Evolutionary conservation across 2,888 invertebrate genomes (phyloP), one percentile per base, ranked within the genome.

Genomic region (Poecilus cupreus): DNA sequence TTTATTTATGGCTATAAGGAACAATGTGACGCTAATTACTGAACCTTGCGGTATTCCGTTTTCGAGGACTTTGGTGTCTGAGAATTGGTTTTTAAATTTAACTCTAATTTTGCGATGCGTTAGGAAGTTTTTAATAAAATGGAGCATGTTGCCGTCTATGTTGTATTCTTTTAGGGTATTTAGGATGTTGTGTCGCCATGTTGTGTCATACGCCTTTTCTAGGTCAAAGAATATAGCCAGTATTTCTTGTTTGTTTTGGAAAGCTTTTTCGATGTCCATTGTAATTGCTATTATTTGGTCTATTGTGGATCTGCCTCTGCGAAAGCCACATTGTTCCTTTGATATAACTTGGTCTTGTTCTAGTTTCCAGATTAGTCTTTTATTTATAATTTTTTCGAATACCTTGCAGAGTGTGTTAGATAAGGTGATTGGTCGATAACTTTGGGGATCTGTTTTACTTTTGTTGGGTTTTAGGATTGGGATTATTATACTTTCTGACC

Each of bases 311-410:
- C 70, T 6, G 3, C 39, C 70, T 18, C 13, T 39, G 2, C 37
- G 13, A 39, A 70, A 70, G 13, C 70, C 70, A 22, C 70, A 37
- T 70, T 32, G 70, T 3, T 16, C 13, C 10, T 32, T 70, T 3
- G 13, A 16, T 4, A 70, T 13, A 16, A 37, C 16, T 13, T 68
- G 4, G 26, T 37, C 5, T 32, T 70, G 13, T 70, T 70, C 37
- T 39, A 70, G 70, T 8, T 24, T 43, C 49, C 74, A 46, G 11
- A 20, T 43, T 43, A 46, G 49, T 74, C 74, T 74, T n/a, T 49
- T 49, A 22, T 74, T 74, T 13, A 74, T n/a, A 2, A 75, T 49
- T 51, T 75, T 75, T 13, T 49, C 64, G 10, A 64, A 26, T 3
- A 64, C 18, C 18, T 64, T 64, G 26, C 26, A 22, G 10, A 64